Evolutionary conservation across 2,113 vertebrate species (phyloP).

Genomic region (Sinosuthora webbiana): DNA sequence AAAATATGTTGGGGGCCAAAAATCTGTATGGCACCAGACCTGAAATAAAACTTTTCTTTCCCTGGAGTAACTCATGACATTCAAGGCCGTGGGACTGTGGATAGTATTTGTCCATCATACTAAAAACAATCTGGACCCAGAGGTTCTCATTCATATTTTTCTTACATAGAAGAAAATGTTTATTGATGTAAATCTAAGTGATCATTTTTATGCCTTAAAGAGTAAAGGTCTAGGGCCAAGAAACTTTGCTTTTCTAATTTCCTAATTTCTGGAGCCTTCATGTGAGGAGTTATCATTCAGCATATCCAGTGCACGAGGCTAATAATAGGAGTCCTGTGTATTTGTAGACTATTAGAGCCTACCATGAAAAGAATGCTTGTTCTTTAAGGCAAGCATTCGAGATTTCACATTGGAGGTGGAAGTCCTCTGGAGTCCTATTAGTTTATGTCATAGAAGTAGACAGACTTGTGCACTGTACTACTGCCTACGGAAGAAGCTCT

Average conservation of each 20-base stretch:
- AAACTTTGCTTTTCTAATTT: not conserved
- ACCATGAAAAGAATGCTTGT: not conserved
- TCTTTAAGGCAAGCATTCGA: not conserved
- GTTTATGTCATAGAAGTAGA: not conserved
- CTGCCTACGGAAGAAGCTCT: not conserved
- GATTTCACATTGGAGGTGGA: not conserved
- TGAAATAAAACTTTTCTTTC: not conserved
- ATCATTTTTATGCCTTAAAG: not conserved
- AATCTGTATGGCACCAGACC: not conserved
- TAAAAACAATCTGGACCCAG: not conserved
- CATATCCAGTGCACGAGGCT: not conserved
- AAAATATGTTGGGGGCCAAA: not conserved
- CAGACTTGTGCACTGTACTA: not conserved
- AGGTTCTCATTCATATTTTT: not conserved
- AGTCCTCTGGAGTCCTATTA: not conserved
- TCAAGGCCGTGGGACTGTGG: not conserved
- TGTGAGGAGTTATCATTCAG: not conserved
- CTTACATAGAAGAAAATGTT: not conserved
- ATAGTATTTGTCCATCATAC: not conserved
- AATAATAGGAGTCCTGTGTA: not conserved
- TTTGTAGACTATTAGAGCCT: not conserved
- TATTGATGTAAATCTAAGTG: not conserved
- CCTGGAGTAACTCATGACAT: not conserved
- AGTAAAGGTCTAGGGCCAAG: not conserved
- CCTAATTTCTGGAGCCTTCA: not conserved